These are phyloP conservation scores for Chlorospingus semifuscus DNA, from an alignment of 2,797 vertebrate species.

Conservation along the genomic window DNA sequence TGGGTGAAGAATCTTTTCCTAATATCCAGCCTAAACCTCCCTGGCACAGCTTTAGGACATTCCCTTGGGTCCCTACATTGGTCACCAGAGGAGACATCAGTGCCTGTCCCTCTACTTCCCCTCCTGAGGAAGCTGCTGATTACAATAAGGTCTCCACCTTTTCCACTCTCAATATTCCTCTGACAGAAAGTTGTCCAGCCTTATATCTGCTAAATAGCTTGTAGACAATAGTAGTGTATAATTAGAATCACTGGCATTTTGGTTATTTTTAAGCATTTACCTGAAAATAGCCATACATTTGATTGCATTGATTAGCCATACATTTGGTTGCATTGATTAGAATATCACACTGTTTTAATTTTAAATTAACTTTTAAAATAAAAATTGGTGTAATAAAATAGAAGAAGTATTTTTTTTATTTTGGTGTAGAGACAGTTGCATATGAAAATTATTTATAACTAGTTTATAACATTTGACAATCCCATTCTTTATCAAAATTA, in stretches of 20 bases:
- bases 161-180: not conserved
- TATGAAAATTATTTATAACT: not conserved
- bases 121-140: not conserved
- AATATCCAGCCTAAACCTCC: not conserved
- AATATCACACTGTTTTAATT: not conserved
- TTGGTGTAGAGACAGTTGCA: not conserved
- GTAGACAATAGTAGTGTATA: not conserved
- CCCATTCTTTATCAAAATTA: not conserved
- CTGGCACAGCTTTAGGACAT: not conserved
- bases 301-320: not conserved
- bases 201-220: not conserved
- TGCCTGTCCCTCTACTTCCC: not conserved
- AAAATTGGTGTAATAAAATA: not conserved
- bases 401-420: not conserved
- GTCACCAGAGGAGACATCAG: not conserved
- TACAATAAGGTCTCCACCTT: not conserved
- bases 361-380: not conserved
- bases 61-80: not conserved
- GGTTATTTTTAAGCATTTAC: not conserved
- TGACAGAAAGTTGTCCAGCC: not conserved
- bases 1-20: not conserved
- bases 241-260: not conserved
- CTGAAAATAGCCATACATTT: not conserved
- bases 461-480: not conserved
- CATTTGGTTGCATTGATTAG: not conserved